Base-by-base conservation (phyloP, 2,113 vertebrate genomes). In the Hyla sarda region DNA sequence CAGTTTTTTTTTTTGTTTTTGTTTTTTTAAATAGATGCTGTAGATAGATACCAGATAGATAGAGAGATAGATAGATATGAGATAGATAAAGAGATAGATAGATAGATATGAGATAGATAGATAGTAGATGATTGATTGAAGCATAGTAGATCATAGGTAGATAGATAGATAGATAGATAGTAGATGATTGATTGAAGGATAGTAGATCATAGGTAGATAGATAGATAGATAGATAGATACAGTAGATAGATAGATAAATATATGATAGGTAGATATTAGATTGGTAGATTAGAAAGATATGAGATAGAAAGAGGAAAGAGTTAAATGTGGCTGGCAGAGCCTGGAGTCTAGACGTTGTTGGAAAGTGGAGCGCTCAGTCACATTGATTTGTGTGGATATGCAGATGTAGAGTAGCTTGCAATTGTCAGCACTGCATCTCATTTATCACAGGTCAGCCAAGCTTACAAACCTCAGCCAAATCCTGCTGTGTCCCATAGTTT, bases 371-470 rank as follows among this genome's bases (percentile, higher is more conserved):
- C 6, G 11, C 17, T 47, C 84, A 45, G 50, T 80, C 37, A 30
- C 84, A 86, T 56, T 72, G 47, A 80, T 86, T 7, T 69, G 45
- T 69, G 58, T 80, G 71, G 67, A 71, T 56, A 65, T 80, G 48
- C 62, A 54, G 48, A 86, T 86, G 76, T 80, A 45, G 30, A 85
- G 69, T 79, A 28, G 23, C 30, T 80, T 86, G 11, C 76, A 58
- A 60, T 80, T 80, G 84, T 86, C 84, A 86, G 84, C 84, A 80
- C 32, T 72, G 67, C 32, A 56, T 52, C 30, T 54, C 60, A 79
- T 86, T 86, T 72, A 86, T 86, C 76, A 45, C 84, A 80, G 76
- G 76, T 86, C 84, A 86, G 84, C 48, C 76, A 71, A 80, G 62
- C 84, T 60, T 8, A 47, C 84, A 86, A 16, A 80, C 41, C 76